Evolutionary conservation across 2,888 invertebrate genomes (phyloP), one percentile per base, ranked within the genome.

Genomic region (Lobophora halterata): DNA sequence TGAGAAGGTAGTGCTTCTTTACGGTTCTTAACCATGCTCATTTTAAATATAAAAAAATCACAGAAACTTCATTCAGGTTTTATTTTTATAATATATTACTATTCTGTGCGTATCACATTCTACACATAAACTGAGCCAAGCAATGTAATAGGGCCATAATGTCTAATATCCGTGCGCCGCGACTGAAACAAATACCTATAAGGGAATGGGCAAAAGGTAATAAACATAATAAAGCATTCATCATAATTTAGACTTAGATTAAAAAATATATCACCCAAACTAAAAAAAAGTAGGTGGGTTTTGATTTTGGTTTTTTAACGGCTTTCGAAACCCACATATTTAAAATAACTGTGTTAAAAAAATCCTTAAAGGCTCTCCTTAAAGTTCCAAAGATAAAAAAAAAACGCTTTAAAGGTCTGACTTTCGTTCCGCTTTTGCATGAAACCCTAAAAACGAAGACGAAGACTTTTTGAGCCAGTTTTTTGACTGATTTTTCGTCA

Each of bases 221-320:
- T n/a, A n/a, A n/a, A n/a, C n/a, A n/a, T 50, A 53, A 53, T 48
- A 46, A 30, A 44, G 24, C 50, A 53, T 53, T 50, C 42, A 48
- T 53, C 50, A 50, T 53, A 46, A 48, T 49, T 48, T 52, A 47
- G 41, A 31, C 45, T 21, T 24, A 39, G 47, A 52, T 49, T 45
- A 47, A 45, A 36, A 42, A 46, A 38, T 33, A 36, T 20, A 25
- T n/a, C 8, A 35, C 32, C 20, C 12, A 24, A 11, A 10, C 14
- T 11, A 10, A 29, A 31, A 31, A 8, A 34, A 25, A 23, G 7
- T 11, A 12, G 16, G 7, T 7, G 21, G 5, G 5, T 17, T 28
- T 18, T 18, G 18, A 28, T 18, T 17, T 18, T 1, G n/a, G 18
- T 17, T 18, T n/a, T n/a, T n/a, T n/a, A n/a, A n/a, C n/a, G n/a